These are phyloP conservation scores for Aptenodytes patagonicus DNA, from an alignment of 2,113 vertebrate species.

Conservation along the genomic window DNA sequence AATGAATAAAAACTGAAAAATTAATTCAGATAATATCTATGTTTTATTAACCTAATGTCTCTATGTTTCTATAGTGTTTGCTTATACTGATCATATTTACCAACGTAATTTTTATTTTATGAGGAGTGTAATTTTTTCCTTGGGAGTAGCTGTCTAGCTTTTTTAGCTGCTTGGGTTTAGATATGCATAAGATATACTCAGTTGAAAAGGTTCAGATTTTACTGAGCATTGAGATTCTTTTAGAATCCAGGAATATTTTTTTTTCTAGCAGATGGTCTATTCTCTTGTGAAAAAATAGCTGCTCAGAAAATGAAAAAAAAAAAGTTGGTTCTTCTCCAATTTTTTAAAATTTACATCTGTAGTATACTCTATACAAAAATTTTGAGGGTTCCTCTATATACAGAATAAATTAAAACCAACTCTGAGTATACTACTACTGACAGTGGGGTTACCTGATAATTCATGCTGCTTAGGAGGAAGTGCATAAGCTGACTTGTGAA, in stretches of 20 bases:
- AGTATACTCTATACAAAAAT: background rate
- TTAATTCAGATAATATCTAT: background rate
- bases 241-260: background rate
- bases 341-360: background rate
- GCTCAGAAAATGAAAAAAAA: background rate
- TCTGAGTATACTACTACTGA: background rate
- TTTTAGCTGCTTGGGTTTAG: background rate
- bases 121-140: background rate
- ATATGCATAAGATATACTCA: background rate
- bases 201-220: conserved; percentile 8
- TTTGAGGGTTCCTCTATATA: background rate
- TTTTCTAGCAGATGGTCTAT: background rate
- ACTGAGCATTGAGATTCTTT: background rate
- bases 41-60: background rate
- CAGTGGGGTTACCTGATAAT: background rate
- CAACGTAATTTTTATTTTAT: background rate
- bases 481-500: background rate
- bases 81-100: background rate
- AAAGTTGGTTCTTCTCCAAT: background rate
- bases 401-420: background rate
- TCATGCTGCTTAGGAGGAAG: background rate
- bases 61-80: background rate
- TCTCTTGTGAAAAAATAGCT: background rate
- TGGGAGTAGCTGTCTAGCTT: background rate
- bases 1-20: background rate